phyloP scores from a whole-genome alignment of 2,113 vertebrate genomes.

The Athene noctua region DNA sequence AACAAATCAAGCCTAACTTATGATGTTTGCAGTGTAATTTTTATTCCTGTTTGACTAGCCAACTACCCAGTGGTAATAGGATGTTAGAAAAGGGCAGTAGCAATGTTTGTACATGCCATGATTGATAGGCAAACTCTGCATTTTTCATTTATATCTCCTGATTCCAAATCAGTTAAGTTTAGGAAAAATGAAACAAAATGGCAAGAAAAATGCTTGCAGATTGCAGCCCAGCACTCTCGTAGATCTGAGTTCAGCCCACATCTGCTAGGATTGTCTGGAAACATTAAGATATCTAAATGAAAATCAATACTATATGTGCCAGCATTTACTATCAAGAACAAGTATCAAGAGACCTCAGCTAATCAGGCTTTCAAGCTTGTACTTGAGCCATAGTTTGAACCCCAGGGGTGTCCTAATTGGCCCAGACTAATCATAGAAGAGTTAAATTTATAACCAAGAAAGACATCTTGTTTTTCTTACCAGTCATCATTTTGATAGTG shows the following conservation, averaged over 20 bases:
- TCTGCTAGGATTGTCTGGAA: constrained; percentile 87
- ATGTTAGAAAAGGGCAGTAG: constrained; percentile 89
- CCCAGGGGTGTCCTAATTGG: constrained; percentile 82
- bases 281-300: constrained; percentile 99
- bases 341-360: constrained; percentile 82
- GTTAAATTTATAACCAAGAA: constrained; percentile 82
- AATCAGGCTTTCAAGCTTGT: constrained; percentile 81
- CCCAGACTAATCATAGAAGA: constrained; percentile 80
- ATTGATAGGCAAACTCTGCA: constrained; percentile 86
- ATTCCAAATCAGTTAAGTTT: constrained; percentile 94
- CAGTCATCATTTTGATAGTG: constrained; percentile 62
- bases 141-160: constrained; percentile 95
- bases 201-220: constrained; percentile 91
- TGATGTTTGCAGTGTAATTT: constrained; percentile 97
- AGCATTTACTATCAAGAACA: constrained; percentile 84
- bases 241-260: constrained; percentile 84
- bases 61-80: constrained; percentile 95
- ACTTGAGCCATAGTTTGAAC: constrained; percentile 72
- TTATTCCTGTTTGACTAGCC: constrained; percentile 97
- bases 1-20: constrained; percentile 98
- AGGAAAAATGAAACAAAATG: constrained; percentile 94
- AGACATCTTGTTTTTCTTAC: constrained; percentile 83
- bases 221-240: constrained; percentile 80
- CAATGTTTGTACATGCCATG: constrained; percentile 85
- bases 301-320: constrained; percentile 96